Conservation (phyloP, 2,113 vertebrate genomes). For the human (Homo sapiens) region DNA sequence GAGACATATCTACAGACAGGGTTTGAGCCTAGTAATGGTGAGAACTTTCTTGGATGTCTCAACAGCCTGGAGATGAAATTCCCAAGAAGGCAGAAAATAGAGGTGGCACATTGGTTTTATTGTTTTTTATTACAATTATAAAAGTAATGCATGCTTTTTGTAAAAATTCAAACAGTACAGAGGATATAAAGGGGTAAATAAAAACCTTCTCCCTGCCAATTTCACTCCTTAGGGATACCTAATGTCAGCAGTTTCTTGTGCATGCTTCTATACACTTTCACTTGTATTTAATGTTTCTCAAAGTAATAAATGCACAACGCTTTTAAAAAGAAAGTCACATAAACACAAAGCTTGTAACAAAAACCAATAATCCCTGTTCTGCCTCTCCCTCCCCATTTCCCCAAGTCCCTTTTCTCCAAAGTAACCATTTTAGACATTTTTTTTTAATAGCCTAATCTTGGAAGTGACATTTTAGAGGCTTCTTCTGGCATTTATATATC, state of each 20-base stretch:
- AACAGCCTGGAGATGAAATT: neutral
- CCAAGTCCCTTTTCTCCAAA: neutral
- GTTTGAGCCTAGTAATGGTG: neutral
- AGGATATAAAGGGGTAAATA: neutral
- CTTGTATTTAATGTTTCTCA: neutral
- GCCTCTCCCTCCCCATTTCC: neutral
- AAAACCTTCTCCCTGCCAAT: neutral
- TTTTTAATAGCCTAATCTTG: too few relatives aligned
- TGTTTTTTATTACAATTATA: neutral
- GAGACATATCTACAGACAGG: neutral
- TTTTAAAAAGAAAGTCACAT: neutral
- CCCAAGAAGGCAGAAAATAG: slow-evolving; percentile 10
- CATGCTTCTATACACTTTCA: neutral
- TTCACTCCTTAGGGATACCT: neutral
- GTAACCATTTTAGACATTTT: neutral
- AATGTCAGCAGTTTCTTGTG: neutral
- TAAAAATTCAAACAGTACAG: neutral
- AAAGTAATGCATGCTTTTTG: neutral
- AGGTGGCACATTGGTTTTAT: neutral
- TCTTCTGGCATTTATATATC: neutral
- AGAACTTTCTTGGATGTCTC: neutral
- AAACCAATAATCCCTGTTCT: neutral
- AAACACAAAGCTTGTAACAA: neutral
- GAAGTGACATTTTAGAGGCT: neutral
- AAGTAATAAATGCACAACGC: neutral